These are phyloP conservation scores for Mallateleia sp. DNA, from an alignment of 2,888 invertebrate genomes.

Conservation along the genomic window DNA sequence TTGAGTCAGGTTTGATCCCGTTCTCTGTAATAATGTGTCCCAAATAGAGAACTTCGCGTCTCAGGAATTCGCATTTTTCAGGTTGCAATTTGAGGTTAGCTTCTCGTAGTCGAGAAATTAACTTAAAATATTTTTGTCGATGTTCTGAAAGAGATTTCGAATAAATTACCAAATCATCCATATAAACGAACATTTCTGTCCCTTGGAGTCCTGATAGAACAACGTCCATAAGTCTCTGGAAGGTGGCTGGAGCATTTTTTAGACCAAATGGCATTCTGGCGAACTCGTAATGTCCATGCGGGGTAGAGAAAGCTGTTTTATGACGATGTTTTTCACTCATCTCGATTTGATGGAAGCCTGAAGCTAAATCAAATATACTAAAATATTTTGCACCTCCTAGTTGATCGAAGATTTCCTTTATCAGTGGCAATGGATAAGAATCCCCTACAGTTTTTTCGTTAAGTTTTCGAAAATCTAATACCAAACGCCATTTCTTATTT, in stretches of 20 bases:
- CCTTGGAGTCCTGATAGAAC: constrained; percentile 80
- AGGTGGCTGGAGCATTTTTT: constrained; percentile 77
- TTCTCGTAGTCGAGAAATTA: constrained; percentile 37
- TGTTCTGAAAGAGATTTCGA: constrained; percentile 62
- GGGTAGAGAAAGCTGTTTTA: background rate
- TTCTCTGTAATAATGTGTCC: constrained; percentile 18
- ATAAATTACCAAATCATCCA: constrained; percentile 76
- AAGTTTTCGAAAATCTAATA: background rate
- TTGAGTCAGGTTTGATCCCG: background rate
- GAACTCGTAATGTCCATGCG: constrained; percentile 78
- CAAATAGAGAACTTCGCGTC: constrained; percentile 13
- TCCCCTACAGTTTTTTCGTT: background rate
- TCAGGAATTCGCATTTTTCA: constrained; percentile 33
- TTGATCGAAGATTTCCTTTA: background rate
- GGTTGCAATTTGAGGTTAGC: constrained; percentile 5
- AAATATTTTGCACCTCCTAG: background rate
- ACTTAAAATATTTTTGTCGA: constrained; percentile 55
- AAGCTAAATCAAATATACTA: background rate
- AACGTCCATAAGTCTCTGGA: constrained; percentile 86
- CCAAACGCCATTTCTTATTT: background rate
- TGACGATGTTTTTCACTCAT: background rate
- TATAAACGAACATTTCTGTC: constrained; percentile 65
- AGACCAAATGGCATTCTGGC: constrained; percentile 53
- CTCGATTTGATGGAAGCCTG: background rate
- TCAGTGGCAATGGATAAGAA: background rate